Conservation (phyloP, 1,140 invertebrate species). For the Bombus difficillimus region DNA sequence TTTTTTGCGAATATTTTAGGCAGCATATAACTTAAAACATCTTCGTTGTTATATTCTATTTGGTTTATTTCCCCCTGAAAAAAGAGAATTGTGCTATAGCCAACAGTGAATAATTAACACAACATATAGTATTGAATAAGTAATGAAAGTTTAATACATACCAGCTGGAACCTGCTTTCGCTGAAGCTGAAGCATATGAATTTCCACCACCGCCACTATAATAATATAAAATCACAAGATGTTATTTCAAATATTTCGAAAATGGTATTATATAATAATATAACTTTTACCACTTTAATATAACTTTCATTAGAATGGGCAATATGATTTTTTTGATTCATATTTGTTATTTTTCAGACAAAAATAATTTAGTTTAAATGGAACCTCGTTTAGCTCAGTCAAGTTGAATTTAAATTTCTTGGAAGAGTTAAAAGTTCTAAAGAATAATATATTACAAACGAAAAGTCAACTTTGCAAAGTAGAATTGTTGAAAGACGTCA, state of each 20-base stretch:
- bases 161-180: conserved; percentile 58
- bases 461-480: not conserved
- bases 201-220: conserved; percentile 45
- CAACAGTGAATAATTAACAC: not conserved
- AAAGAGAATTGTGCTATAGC: not conserved
- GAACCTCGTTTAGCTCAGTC: not conserved
- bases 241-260: not conserved
- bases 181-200: conserved; percentile 63
- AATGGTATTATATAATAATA: not conserved
- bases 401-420: not conserved
- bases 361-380: not conserved
- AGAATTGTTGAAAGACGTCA: not conserved
- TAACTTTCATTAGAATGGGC: not conserved
- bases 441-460: not conserved
- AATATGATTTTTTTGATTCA: not conserved
- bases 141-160: conserved; percentile 23
- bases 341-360: not conserved
- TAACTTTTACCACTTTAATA: not conserved
- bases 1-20: not conserved
- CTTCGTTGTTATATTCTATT: not conserved
- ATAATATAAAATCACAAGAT: not conserved
- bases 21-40: conserved; percentile 25
- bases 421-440: not conserved
- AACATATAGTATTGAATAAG: no score
- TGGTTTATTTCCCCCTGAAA: conserved; percentile 55